Percentiles rank a stretch among this genome's conserved stretches.
phyloP scores from a whole-genome alignment of 2,888 invertebrate genomes.

The Osmoderma eremita region DNA sequence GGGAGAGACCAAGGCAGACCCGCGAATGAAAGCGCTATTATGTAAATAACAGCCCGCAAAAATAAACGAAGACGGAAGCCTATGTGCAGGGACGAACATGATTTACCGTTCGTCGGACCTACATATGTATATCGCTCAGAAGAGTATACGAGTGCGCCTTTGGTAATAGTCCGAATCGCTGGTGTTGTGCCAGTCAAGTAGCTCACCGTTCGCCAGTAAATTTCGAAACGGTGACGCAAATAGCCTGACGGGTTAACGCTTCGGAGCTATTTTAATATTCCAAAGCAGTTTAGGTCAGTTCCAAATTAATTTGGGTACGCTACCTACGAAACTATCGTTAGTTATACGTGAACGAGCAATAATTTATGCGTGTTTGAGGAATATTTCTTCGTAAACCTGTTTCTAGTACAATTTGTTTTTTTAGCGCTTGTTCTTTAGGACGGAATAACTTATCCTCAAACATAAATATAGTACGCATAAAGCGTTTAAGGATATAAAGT shows the following conservation, averaged over 20 bases:
- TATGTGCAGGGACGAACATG: not conserved
- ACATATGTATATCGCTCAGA: not conserved
- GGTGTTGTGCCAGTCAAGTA: not conserved
- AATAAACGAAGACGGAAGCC: conserved; percentile 2
- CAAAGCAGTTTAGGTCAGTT: conserved; percentile 27
- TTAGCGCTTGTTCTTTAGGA: no score
- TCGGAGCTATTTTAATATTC: conserved; percentile 24
- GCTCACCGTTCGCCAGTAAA: conserved; percentile 3
- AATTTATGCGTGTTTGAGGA: no score
- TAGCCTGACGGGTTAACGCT: conserved; percentile 26
- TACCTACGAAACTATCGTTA: not conserved
- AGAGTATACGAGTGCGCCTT: no score
- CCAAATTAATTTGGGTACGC: conserved; percentile 3
- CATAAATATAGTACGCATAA: no score
- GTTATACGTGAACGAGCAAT: no score
- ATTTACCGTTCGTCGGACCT: conserved; percentile 5
- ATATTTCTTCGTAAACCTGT: no score
- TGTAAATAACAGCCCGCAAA: conserved; percentile 20
- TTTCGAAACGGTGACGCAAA: conserved; percentile 23
- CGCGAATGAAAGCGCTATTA: conserved; percentile 18
- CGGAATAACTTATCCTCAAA: no score
- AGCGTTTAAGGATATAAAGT: no score
- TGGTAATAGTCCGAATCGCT: not conserved
- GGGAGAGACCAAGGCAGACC: not conserved
- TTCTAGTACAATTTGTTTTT: no score